phyloP scores from a whole-genome alignment of 2,888 invertebrate species.

The Pherbina coryleti region DNA sequence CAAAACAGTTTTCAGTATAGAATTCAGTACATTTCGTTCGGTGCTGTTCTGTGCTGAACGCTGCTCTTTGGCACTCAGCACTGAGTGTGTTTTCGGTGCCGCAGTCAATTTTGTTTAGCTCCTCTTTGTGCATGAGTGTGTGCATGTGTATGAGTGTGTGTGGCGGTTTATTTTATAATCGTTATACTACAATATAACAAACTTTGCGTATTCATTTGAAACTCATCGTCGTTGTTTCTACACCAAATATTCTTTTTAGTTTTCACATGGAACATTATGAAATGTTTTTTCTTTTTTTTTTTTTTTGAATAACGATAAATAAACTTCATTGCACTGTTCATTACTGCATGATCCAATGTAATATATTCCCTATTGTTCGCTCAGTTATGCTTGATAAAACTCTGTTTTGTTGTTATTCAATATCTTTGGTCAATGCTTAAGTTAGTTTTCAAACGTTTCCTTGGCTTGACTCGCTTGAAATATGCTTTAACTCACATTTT shows the following conservation, averaged over 20 bases:
- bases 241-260: background rate
- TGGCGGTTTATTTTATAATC: too few relatives aligned
- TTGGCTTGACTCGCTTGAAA: too few relatives aligned
- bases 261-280: background rate
- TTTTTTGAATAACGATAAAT: background rate
- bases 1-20: conserved; percentile 15
- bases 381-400: too few relatives aligned
- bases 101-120: background rate
- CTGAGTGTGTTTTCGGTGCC: background rate
- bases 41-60: background rate
- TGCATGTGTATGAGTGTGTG: background rate
- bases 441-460: too few relatives aligned
- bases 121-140: conserved; percentile 2
- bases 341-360: background rate
- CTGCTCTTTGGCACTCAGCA: background rate
- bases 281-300: background rate
- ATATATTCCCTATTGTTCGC: background rate
- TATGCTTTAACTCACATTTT: too few relatives aligned
- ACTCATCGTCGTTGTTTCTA: conserved; percentile 1
- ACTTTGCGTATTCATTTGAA: conserved; percentile 31
- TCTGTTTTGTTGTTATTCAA: too few relatives aligned
- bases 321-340: conserved; percentile 1
- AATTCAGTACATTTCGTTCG: background rate
- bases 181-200: conserved; percentile 15
- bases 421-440: too few relatives aligned